Evolutionary conservation across 1,140 invertebrate species (phyloP), one percentile per base, ranked within the genome.

Genomic region (Wasmannia auropunctata): DNA sequence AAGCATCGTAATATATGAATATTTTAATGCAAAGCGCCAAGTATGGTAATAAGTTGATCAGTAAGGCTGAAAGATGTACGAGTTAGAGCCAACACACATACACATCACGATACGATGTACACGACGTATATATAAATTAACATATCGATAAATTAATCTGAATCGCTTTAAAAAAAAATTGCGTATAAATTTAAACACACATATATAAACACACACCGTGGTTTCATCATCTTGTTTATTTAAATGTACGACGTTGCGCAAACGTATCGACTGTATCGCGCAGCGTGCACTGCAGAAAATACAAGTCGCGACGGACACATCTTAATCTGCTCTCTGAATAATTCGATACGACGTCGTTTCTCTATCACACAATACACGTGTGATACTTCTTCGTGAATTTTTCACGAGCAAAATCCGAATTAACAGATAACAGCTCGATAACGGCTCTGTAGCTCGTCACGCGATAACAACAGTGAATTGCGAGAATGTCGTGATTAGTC

Each of bases 151-250:
- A 81, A 81, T 67, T 51, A 49, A 65, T 54, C 37, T 28, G 6
- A n/a, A 69, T 54, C 31, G 34, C 5, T 58, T 56, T 54, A 28
- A 80, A n/a, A n/a, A n/a, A n/a, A 37, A 79, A 67, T 40, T 14
- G 25, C 49, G n/a, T 81, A 31, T 40, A 43, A 81, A 56, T 56
- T 56, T n/a, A 31, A 81, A 56, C 56, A n/a, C n/a, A n/a, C 65
- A 14, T 56, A 28, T 16, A 56, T 65, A 40, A 81, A 43, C 51
- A 40, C 51, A 40, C 49, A 31, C 14, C 19, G 25, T 0, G 63
- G 19, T 56, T 72, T 81, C 63, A 56, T 40, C 63, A 81, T 58
- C 49, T 58, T 43, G 65, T 81, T 81, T 72, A 56, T 72, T 81
- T 56, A 56, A 81, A 70, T 72, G 40, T 58, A 56, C 37, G 76